phyloP scores from a whole-genome alignment of 2,888 invertebrate genomes.

The Acrobasis repandana region DNA sequence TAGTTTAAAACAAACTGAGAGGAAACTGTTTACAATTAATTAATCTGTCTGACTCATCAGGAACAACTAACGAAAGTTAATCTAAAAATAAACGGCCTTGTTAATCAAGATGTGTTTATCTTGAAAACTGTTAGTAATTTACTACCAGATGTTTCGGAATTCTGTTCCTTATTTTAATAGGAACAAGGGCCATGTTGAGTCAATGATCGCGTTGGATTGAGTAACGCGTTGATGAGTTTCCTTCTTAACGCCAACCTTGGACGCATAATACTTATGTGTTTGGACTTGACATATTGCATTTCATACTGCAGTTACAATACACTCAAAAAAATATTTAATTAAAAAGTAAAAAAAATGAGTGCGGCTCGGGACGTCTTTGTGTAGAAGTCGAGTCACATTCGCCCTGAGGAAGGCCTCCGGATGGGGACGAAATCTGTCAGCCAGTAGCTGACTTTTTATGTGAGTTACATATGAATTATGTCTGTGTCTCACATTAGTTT shows the following conservation, averaged over 20 bases:
- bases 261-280: neutral
- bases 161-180: neutral
- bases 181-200: neutral
- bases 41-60: neutral
- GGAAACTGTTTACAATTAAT: neutral
- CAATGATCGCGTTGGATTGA: neutral
- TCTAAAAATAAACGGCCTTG: neutral
- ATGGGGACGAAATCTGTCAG: too few species aligned
- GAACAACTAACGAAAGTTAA: neutral
- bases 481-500: too few species aligned
- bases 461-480: too few species aligned
- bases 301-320: neutral
- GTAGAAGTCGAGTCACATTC: too few species aligned
- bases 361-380: too few species aligned
- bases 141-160: neutral
- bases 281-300: neutral
- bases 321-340: too few species aligned
- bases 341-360: too few species aligned
- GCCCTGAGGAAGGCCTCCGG: too few species aligned
- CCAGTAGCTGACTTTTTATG: too few species aligned
- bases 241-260: neutral
- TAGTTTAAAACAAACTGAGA: neutral
- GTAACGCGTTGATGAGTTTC: slow-evolving; percentile 1
- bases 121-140: neutral
- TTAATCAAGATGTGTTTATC: slow-evolving; percentile 1